Base-by-base conservation (phyloP, 2,888 invertebrate genomes). In the Brachyopa scutellaris region DNA sequence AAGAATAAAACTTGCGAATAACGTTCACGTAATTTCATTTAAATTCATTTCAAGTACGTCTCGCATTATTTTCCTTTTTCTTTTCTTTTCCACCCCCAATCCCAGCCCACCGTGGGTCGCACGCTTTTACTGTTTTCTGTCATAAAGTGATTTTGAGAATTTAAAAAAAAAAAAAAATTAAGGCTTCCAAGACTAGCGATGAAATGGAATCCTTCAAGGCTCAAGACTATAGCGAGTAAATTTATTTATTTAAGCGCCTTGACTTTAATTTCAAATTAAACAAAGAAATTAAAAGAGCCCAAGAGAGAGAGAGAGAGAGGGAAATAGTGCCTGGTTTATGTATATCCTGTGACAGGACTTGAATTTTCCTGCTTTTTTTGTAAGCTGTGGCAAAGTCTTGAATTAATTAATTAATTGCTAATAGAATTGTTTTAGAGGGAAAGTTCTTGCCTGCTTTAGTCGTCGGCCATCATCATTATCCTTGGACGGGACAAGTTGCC, bases 341-440 rank as follows among this genome's bases (percentile, higher is more conserved):
- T 53, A 11, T 29, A 47, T 73, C 64, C 73, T 55, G 38, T 21
- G 5, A 8, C 42, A 42, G 53, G 36, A n/a, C n/a, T n/a, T n/a
- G n/a, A n/a, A n/a, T n/a, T n/a, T n/a, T n/a, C n/a, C n/a, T n/a
- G n/a, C n/a, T n/a, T n/a, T n/a, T n/a, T n/a, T n/a, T n/a, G n/a
- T n/a, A n/a, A n/a, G n/a, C n/a, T n/a, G n/a, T n/a, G n/a, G n/a
- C n/a, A n/a, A n/a, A n/a, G 64, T 76, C 64, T 69, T 33, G 70
- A 80, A 76, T 76, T 76, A 80, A 80, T 80, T 80, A 74, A 80
- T 80, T 74, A 74, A 80, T 80, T 51, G 74, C 80, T 76, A 64
- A 80, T 80, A 64, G 76, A 80, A 69, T 80, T 80, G 69, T 69
- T 80, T 76, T 74, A 57, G 57, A 51, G 64, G 40, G 15, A 33